Percentiles rank a stretch among this genome's conserved stretches.
These are phyloP conservation scores for Pseudorectes ferrugineus DNA, from an alignment of 2,113 vertebrate genomes.

Conservation along the genomic window DNA sequence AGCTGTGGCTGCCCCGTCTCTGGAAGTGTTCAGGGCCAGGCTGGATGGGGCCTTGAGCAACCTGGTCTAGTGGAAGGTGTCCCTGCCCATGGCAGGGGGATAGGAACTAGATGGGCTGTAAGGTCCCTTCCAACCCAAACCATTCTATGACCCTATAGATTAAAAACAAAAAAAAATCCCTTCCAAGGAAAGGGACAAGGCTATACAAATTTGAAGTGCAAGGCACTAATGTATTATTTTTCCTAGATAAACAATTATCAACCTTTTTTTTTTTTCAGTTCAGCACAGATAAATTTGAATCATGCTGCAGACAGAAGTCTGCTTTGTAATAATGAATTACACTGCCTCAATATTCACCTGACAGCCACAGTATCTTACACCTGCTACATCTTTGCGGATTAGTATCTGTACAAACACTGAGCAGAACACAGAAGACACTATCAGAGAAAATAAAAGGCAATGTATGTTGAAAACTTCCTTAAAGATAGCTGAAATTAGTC, in stretches of 20 bases:
- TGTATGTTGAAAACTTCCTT: background rate
- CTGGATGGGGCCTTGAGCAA: background rate
- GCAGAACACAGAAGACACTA: background rate
- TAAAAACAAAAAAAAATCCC: background rate
- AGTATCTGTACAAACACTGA: background rate
- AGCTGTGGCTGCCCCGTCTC: background rate
- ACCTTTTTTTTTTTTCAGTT: background rate
- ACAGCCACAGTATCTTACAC: background rate
- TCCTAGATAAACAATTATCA: background rate
- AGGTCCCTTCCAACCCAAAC: background rate
- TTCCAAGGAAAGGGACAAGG: background rate
- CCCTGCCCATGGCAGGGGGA: background rate
- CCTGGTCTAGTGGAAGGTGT: background rate
- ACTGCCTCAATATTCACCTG: background rate
- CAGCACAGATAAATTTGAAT: background rate
- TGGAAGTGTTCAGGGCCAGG: background rate
- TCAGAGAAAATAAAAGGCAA: background rate
- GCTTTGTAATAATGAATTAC: background rate
- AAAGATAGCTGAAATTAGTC: background rate
- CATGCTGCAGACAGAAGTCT: background rate
- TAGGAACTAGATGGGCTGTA: background rate
- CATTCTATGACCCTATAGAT: background rate
- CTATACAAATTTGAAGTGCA: background rate
- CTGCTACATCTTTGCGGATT: background rate
- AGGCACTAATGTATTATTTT: background rate